phyloP scores from a whole-genome alignment of 1,140 invertebrate species.

The Diprion similis region DNA sequence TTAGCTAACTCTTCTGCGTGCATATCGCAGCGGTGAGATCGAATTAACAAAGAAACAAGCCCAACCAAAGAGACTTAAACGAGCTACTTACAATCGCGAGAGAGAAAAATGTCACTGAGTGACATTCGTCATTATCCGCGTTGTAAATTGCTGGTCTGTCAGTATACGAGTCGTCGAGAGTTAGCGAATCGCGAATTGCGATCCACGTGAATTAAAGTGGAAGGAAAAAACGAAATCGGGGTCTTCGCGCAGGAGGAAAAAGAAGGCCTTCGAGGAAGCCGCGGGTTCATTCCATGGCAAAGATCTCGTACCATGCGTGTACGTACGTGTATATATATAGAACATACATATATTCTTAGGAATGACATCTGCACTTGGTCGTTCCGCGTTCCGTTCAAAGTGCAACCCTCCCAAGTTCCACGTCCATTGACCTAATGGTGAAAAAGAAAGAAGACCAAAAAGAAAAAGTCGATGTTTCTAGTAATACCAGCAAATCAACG shows the following conservation, averaged over 20 bases:
- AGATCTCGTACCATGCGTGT: background rate
- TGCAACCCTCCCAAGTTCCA: background rate
- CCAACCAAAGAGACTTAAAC: no score
- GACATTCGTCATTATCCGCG: background rate
- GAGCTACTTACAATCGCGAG: background rate
- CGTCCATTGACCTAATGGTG: no score
- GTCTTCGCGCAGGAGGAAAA: background rate
- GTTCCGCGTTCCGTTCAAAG: constrained; percentile 4
- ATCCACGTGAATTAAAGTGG: background rate
- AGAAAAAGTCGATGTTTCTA: no score
- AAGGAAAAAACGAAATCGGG: background rate
- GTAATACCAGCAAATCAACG: no score
- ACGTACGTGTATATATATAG: no score
- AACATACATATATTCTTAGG: background rate
- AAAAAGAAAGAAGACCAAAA: no score
- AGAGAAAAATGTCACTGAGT: background rate
- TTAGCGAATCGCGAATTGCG: background rate
- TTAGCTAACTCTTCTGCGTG: no score
- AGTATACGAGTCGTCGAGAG: background rate
- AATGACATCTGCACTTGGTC: background rate
- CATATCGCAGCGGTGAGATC: no score
- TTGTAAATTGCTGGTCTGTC: background rate
- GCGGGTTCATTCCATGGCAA: background rate
- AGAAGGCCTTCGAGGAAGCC: constrained; percentile 1
- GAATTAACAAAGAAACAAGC: no score